phyloP scores from a whole-genome alignment of 2,797 vertebrate genomes.

The Amblyraja radiata region DNA sequence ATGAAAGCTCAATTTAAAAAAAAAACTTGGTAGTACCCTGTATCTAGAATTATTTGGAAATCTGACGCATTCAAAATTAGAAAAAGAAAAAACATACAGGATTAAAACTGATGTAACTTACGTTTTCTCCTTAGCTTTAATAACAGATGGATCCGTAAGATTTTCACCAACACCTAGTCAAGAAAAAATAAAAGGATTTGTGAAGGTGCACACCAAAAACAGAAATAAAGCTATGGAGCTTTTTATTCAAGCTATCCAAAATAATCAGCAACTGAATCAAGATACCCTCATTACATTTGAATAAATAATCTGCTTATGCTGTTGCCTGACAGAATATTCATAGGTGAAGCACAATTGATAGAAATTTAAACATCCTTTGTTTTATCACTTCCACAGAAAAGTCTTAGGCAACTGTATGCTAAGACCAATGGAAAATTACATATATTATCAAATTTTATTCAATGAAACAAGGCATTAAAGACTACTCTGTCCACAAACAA shows the following conservation, averaged over 20 bases:
- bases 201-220: background rate
- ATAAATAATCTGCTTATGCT: background rate
- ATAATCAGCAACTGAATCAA: background rate
- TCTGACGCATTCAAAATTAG: background rate
- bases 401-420: too few relatives aligned
- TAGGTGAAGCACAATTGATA: background rate
- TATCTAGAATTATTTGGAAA: background rate
- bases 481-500: background rate
- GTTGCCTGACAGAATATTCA: background rate
- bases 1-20: background rate
- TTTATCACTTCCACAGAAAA: background rate
- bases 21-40: too few relatives aligned
- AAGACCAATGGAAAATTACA: background rate
- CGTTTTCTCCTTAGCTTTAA: constrained; percentile 81
- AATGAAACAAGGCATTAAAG: background rate
- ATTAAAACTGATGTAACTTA: constrained; percentile 50
- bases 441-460: background rate
- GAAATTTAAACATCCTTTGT: background rate
- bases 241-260: background rate
- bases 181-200: constrained; percentile 43
- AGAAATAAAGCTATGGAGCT: background rate
- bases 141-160: constrained; percentile 90
- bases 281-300: background rate
- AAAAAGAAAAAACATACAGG: background rate
- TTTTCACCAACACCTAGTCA: constrained; percentile 79